These are phyloP conservation scores for Callocephalon fimbriatum DNA, from an alignment of 2,113 vertebrate species.

Conservation along the genomic window DNA sequence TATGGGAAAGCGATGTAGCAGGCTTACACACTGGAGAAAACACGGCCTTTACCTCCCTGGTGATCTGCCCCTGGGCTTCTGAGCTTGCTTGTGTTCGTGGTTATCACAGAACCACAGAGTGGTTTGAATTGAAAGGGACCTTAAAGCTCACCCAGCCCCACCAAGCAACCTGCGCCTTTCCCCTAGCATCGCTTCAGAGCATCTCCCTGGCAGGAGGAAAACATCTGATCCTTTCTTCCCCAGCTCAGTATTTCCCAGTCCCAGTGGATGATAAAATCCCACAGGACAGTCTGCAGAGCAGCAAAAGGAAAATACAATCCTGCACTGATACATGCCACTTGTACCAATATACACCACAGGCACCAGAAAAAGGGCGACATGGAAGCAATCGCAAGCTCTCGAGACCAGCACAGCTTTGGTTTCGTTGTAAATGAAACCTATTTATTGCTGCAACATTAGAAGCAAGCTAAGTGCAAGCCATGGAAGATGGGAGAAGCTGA, in stretches of 20 bases:
- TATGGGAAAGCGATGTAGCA: background rate
- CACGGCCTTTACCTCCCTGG: background rate
- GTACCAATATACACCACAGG: background rate
- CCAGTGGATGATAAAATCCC: background rate
- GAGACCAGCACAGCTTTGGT: background rate
- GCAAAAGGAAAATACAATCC: background rate
- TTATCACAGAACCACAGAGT: background rate
- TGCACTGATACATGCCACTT: background rate
- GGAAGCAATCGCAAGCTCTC: background rate
- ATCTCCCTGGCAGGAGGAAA: background rate
- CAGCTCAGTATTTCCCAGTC: background rate
- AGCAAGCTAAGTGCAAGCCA: background rate
- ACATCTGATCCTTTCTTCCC: background rate
- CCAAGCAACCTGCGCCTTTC: background rate
- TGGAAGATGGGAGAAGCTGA: background rate
- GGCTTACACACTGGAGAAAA: background rate
- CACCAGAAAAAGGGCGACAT: fast-evolving
- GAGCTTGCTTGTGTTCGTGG: background rate
- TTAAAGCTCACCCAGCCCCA: background rate
- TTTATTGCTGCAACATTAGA: background rate
- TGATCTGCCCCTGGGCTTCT: background rate
- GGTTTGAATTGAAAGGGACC: background rate
- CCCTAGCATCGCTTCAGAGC: background rate
- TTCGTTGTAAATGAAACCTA: background rate
- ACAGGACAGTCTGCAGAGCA: background rate